These are phyloP conservation scores for Phrixothrix hirtus DNA, from an alignment of 2,888 invertebrate species.

Conservation along the genomic window DNA sequence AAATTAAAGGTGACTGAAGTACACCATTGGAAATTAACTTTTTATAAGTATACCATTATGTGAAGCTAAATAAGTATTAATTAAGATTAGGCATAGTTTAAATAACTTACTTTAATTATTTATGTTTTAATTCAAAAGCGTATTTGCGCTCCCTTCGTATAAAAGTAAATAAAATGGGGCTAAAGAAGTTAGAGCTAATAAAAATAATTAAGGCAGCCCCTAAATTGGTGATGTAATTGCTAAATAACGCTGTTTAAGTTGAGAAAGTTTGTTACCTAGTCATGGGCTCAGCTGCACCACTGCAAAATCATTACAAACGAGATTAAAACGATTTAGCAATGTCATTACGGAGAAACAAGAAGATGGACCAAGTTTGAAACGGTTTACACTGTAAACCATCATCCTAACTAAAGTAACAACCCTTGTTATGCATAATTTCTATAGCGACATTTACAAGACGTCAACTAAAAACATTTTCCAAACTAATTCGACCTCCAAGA, in stretches of 20 bases:
- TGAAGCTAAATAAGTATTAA: background rate
- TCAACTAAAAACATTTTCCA: constrained; percentile 7
- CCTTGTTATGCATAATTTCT: constrained; percentile 8
- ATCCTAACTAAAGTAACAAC: background rate
- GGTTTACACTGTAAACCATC: constrained; percentile 13
- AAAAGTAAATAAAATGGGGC: constrained; percentile 23
- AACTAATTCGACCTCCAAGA: too few relatives aligned
- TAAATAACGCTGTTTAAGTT: constrained; percentile 28
- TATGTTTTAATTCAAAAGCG: background rate
- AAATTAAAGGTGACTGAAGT: too few relatives aligned
- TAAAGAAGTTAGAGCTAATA: constrained; percentile 28
- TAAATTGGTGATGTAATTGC: constrained; percentile 29
- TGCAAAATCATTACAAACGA: constrained; percentile 32
- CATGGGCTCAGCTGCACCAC: constrained; percentile 33
- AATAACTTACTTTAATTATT: background rate
- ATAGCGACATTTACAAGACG: background rate
- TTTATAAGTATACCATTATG: background rate
- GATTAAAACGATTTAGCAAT: constrained; percentile 34
- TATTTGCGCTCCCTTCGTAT: constrained; percentile 5
- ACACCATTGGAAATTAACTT: too few relatives aligned
- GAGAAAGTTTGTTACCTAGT: constrained; percentile 28
- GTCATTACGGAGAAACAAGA: constrained; percentile 27
- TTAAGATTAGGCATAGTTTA: background rate
- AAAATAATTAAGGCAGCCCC: constrained; percentile 29
- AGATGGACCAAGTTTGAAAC: constrained; percentile 26